A percentile compares a stretch with the other conserved stretches of the same genome.
phyloP scores from a whole-genome alignment of 2,797 vertebrate species.

The Eleutherodactylus coqui region DNA sequence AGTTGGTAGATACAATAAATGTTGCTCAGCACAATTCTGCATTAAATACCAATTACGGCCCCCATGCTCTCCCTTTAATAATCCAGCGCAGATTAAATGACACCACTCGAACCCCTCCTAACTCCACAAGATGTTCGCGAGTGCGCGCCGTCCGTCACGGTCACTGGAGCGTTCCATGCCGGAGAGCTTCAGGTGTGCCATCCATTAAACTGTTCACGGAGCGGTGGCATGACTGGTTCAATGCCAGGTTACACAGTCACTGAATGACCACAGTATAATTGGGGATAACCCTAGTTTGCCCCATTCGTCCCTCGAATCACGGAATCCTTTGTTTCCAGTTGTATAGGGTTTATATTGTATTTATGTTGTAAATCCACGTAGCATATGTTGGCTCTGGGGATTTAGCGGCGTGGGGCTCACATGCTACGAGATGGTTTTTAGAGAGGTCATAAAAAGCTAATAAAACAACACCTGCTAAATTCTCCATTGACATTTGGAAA shows the following conservation, averaged over 20 bases:
- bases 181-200: conserved; percentile 51
- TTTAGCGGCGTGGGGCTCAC: not conserved
- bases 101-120: conserved; percentile 51
- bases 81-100: conserved; percentile 52
- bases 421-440: too few relatives aligned
- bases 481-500: too few relatives aligned
- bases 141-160: conserved; percentile 43
- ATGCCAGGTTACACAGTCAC: conserved; percentile 55
- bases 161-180: conserved; percentile 45
- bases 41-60: conserved; percentile 55
- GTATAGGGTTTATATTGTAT: conserved; percentile 20
- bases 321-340: not conserved
- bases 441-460: not conserved
- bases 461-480: not conserved
- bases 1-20: conserved; percentile 45
- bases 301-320: conserved; percentile 11
- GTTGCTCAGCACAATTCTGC: conserved; percentile 37
- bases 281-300: conserved; percentile 21
- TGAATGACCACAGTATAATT: conserved; percentile 21
- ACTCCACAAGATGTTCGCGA: conserved; percentile 32
- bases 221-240: conserved; percentile 26
- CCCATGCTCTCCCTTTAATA: conserved; percentile 29
- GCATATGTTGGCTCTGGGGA: not conserved
- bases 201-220: conserved; percentile 40
- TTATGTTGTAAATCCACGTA: not conserved